Conservation (phyloP, 2,113 vertebrate species). For the Acrocephalus kingi region DNA sequence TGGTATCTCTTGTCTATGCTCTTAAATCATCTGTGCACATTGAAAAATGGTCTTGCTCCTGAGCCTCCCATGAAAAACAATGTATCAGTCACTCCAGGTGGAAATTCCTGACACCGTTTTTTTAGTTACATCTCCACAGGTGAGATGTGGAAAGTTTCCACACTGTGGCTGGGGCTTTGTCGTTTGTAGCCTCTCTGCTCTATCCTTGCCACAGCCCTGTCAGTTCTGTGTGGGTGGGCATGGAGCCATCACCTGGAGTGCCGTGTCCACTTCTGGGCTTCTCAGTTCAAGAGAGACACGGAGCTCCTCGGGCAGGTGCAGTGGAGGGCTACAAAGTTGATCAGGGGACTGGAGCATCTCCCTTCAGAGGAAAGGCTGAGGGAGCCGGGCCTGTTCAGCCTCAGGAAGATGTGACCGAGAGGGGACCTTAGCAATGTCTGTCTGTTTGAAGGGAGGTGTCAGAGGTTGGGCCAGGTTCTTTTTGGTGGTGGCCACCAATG, state of each 20-base stretch:
- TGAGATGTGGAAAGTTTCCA: neutral
- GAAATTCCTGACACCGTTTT: neutral
- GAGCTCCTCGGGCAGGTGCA: neutral
- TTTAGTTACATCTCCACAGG: neutral
- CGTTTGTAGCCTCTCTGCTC: neutral
- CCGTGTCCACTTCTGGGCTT: neutral
- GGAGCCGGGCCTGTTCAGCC: neutral
- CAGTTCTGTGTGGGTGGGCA: neutral
- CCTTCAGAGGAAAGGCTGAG: neutral
- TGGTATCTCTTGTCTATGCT: neutral
- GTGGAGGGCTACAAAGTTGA: neutral
- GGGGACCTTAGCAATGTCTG: neutral
- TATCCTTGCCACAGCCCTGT: neutral
- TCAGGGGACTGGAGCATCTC: neutral
- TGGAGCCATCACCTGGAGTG: neutral
- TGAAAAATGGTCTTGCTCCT: neutral
- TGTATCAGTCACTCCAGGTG: neutral
- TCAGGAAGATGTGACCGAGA: neutral
- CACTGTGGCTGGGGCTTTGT: neutral
- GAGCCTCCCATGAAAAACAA: neutral
- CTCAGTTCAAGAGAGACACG: fast-evolving
- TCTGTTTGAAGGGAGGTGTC: neutral
- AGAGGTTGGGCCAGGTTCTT: neutral
- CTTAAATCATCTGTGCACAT: neutral
- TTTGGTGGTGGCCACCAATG: neutral